phyloP scores from a whole-genome alignment of 2,113 vertebrate species.

The Lampris megalopsis region DNA sequence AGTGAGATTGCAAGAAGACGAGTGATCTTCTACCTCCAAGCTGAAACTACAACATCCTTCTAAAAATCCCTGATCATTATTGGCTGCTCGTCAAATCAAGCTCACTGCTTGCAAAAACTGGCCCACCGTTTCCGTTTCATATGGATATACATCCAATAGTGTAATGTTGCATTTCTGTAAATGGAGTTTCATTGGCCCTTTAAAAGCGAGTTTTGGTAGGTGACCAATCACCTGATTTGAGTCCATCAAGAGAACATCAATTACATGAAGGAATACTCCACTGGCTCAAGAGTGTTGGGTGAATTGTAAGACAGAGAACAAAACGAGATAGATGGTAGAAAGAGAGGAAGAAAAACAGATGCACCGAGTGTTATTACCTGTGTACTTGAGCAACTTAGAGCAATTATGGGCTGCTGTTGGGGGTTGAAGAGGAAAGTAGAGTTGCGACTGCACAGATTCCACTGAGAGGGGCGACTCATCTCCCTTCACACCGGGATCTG shows the following conservation, averaged over 20 bases:
- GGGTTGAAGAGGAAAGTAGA: constrained; percentile 19
- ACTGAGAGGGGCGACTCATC: not conserved
- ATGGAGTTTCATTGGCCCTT: not conserved
- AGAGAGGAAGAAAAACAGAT: not conserved
- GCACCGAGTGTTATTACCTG: not conserved
- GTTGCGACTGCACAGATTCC: constrained; percentile 16
- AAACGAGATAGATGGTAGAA: not conserved
- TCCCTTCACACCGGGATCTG: constrained; percentile 21
- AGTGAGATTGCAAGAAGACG: too few species aligned
- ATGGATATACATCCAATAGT: too few species aligned
- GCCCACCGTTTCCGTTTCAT: too few species aligned
- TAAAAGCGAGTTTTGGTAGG: not conserved
- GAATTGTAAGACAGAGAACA: not conserved
- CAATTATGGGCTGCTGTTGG: not conserved
- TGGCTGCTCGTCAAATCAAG: too few species aligned
- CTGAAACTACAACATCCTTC: too few species aligned
- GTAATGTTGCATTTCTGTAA: too few species aligned
- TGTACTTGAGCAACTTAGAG: not conserved
- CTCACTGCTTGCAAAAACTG: too few species aligned
- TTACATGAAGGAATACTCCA: too few species aligned
- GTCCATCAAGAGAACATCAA: not conserved
- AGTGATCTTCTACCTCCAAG: too few species aligned
- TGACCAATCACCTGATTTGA: constrained; percentile 13
- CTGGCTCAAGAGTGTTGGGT: not conserved
- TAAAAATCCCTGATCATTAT: too few species aligned